Base-by-base conservation (phyloP, 2,888 invertebrate species). In the Agapostemon virescens region DNA sequence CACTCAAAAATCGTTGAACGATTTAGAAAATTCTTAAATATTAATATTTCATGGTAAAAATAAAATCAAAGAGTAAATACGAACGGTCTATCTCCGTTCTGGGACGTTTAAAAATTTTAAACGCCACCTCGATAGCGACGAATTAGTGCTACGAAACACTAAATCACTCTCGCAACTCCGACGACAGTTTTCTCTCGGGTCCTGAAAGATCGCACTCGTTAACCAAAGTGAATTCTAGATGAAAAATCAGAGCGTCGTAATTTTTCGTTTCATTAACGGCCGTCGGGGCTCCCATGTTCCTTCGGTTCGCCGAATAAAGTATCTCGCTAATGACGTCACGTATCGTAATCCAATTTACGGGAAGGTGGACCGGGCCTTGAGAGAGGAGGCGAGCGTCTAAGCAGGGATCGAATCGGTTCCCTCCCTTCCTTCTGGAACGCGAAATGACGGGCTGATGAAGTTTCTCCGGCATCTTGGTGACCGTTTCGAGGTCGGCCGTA, bases 331-430 rank as follows among this genome's bases (percentile, higher is more conserved):
- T 90, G 90, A 91, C 90, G 90, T 93, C 93, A 93, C 93, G 92
- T 93, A 91, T 92, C 91, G 90, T 92, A 91, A 93, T 93, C 93
- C 92, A 93, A 93, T 93, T 93, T 92, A 89, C 86, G 86, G n/a
- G 83, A 80, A 84, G 83, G 77, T 85, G 86, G 83, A 76, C 77
- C 73, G 13, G 69, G 79, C 40, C 77, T 84, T 85, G 85, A 84
- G 85, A 85, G 84, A 63, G 63, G 85, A 86, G 77, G 49, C 79
- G 72, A 79, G 79, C 78, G 83, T 83, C 84, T 86, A 87, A 88
- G 88, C 87, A 83, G 84, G 87, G 86, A 87, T 85, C 84, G 84
- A 79, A 66, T 72, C 33, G 38, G 55, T 33, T 45, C 77, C 82
- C 84, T 80, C 74, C n/a, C 40, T 30, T 49, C 85, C 88, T 88